Evolutionary conservation across 23 tunicate species (phyloP).

Genomic region (Trididemnum nubilum): DNA sequence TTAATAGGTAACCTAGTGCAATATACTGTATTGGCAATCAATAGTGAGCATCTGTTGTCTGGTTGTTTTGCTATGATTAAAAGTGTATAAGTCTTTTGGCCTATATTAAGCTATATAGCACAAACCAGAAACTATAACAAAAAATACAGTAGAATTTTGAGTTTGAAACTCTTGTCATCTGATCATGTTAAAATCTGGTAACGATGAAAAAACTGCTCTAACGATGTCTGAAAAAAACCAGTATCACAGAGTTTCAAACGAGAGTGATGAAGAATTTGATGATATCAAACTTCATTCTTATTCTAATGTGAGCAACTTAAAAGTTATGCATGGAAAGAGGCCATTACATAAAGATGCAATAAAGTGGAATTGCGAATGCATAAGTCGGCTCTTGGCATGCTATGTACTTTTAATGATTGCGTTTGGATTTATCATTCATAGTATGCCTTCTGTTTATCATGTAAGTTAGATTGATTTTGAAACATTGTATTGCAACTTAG

Average conservation of each 20-base stretch:
- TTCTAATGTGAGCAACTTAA: not conserved
- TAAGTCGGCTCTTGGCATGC: constrained; percentile 25
- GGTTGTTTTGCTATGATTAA: no score
- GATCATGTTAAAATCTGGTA: no score
- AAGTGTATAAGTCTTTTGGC: no score
- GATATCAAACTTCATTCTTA: not conserved
- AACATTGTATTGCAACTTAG: no score
- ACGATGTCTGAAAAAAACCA: not conserved
- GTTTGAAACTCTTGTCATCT: no score
- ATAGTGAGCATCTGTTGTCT: no score
- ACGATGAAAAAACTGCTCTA: constrained; percentile 3
- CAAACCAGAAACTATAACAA: no score
- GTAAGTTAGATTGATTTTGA: not conserved
- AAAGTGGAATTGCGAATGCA: constrained; percentile 53
- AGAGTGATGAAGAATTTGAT: constrained; percentile 55
- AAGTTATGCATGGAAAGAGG: not conserved
- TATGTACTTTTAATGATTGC: constrained; percentile 50
- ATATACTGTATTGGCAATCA: no score
- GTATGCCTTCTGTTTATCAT: constrained; percentile 43
- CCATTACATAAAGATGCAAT: not conserved
- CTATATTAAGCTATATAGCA: no score
- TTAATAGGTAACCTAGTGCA: no score
- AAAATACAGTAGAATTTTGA: no score
- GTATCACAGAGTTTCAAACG: constrained; percentile 49
- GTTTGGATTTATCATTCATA: constrained; percentile 49